Percentiles rank a stretch among this genome's conserved stretches.
Conservation (phyloP, 2,888 invertebrate genomes). For the Dione juno region DNA sequence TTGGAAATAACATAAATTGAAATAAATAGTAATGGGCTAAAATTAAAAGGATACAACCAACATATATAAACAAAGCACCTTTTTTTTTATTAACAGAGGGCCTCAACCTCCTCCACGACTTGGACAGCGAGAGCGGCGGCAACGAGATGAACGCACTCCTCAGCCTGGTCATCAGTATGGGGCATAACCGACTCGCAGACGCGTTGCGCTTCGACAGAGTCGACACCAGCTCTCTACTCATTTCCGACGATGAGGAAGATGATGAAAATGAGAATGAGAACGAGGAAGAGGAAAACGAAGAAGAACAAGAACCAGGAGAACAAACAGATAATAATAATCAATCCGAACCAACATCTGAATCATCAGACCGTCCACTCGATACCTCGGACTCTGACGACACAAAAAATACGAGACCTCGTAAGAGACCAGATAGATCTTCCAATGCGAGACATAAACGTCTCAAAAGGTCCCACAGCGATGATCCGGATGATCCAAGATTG, state of each 20-base stretch:
- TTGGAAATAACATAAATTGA: no score
- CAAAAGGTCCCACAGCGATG: conserved; percentile 12
- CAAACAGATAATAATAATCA: conserved; percentile 4
- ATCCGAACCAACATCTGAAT: not conserved
- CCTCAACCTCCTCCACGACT: conserved; percentile 64
- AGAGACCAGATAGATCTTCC: not conserved
- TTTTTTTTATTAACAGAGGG: conserved; percentile 56
- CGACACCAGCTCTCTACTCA: conserved; percentile 50
- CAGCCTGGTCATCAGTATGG: conserved; percentile 75
- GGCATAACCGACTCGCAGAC: conserved; percentile 71
- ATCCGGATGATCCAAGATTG: not conserved
- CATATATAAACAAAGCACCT: no score
- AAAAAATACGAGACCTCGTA: conserved; percentile 6
- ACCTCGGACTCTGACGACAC: conserved; percentile 16
- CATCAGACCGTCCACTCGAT: conserved; percentile 9
- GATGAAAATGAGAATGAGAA: conserved; percentile 32
- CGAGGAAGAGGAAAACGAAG: conserved; percentile 5
- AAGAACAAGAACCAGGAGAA: conserved; percentile 5
- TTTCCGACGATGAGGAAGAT: conserved; percentile 50
- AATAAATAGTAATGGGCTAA: no score
- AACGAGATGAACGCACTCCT: conserved; percentile 80
- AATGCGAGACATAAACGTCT: conserved; percentile 16
- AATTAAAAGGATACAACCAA: no score
- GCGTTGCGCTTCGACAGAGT: conserved; percentile 66
- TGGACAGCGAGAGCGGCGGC: conserved; percentile 68